These are phyloP conservation scores for Sarcophaga rosellei DNA, from an alignment of 2,888 invertebrate genomes.

Conservation along the genomic window DNA sequence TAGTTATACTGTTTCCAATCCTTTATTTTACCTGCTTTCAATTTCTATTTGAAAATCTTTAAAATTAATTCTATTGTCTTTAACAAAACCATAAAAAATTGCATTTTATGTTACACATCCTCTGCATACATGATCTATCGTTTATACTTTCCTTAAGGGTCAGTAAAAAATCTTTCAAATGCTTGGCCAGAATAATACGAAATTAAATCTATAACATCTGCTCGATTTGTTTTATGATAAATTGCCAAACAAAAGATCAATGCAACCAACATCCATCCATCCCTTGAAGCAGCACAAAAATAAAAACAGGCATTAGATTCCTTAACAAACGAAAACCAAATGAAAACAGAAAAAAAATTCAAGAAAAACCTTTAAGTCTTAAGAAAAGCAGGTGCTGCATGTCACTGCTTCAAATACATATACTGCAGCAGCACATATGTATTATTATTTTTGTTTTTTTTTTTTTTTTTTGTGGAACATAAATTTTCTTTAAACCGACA, in stretches of 20 bases:
- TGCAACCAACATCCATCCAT: conserved; percentile 47
- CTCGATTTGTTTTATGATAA: conserved; percentile 57
- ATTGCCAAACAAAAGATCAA: conserved; percentile 52
- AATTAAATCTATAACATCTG: conserved; percentile 52
- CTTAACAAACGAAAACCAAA: conserved; percentile 17
- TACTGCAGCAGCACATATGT: conserved; percentile 19
- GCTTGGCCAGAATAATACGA: neutral
- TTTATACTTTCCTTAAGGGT: neutral
- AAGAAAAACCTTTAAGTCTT: conserved; percentile 6
- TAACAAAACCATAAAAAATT: conserved; percentile 55
- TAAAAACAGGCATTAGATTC: conserved; percentile 24
- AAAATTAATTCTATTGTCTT: neutral
- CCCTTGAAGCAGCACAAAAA: neutral
- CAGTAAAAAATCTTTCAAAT: conserved; percentile 52
- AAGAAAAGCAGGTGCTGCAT: conserved; percentile 63
- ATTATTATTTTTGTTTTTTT: neutral
- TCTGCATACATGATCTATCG: neutral
- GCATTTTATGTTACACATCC: neutral
- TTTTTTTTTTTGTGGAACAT: neutral
- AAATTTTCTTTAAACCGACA: neutral
- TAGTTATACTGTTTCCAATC: neutral
- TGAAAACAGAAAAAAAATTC: neutral
- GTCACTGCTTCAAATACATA: conserved; percentile 42
- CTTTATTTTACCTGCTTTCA: conserved; percentile 23
- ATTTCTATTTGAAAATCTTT: conserved; percentile 4